Percentiles rank a stretch among this genome's conserved stretches.
Conservation (phyloP, 2,113 vertebrate species). For the Empidonax alnorum region DNA sequence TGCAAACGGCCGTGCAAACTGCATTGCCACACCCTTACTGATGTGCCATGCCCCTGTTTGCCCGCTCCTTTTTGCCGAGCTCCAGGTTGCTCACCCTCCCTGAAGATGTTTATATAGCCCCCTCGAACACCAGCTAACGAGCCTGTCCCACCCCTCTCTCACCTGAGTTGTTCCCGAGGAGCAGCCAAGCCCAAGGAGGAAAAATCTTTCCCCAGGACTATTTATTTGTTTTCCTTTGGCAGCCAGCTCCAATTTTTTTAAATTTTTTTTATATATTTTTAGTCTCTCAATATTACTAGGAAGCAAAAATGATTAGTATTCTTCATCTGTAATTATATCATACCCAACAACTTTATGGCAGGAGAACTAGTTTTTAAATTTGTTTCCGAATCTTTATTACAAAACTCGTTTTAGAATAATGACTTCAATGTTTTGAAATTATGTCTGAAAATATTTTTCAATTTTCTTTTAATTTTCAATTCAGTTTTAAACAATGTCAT, state of each 20-base stretch:
- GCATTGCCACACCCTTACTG: no score
- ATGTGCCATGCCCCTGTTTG: no score
- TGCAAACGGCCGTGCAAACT: no score
- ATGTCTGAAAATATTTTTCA: background rate
- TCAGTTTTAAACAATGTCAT: background rate
- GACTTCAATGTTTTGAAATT: background rate
- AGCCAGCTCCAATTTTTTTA: background rate
- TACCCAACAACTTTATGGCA: background rate
- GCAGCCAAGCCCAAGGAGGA: background rate
- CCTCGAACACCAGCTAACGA: no score
- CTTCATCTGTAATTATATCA: background rate
- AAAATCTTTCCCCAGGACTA: background rate
- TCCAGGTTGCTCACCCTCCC: no score
- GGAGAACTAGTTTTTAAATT: background rate
- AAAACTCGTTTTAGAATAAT: background rate
- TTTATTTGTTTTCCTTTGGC: background rate
- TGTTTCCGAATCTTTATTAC: background rate
- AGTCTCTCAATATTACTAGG: background rate
- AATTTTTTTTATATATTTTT: background rate
- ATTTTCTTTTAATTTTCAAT: background rate
- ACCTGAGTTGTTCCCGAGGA: no score
- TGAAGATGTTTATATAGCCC: no score
- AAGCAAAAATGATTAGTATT: background rate
- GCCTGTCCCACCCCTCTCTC: no score
- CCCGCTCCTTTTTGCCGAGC: no score